Percentiles rank a stretch among this genome's conserved stretches.
Evolutionary conservation across 2,113 vertebrate genomes (phyloP).

Genomic region (Forbesichthys papilliferus): DNA sequence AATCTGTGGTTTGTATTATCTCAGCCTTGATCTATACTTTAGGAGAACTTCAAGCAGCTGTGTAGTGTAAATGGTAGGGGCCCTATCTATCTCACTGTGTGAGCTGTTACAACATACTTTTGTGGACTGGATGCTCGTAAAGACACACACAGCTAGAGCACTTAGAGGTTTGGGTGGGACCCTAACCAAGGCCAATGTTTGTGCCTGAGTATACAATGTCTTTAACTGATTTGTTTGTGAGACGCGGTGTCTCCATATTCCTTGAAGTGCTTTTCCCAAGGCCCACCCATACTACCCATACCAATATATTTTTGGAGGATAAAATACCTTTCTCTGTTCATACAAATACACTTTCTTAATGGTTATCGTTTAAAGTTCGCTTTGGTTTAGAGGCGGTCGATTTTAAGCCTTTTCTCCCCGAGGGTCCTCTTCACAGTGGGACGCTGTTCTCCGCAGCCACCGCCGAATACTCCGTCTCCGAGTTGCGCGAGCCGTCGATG

Average conservation of each 20-base stretch:
- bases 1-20: background rate
- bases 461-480: conserved; percentile 83
- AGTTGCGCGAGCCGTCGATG: conserved; percentile 81
- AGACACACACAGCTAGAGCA: background rate
- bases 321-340: background rate
- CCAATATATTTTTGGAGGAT: background rate
- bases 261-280: conserved; percentile 31
- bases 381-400: no score
- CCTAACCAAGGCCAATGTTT: background rate
- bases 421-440: background rate
- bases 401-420: no score
- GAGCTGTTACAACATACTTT: background rate
- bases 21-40: background rate
- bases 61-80: background rate
- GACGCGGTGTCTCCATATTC: conserved; percentile 3
- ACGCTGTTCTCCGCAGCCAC: conserved; percentile 79
- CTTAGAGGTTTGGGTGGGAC: background rate
- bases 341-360: no score
- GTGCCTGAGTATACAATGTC: conserved; percentile 1
- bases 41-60: background rate
- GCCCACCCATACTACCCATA: background rate
- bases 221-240: conserved; percentile 1
- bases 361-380: no score
- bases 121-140: conserved; percentile 5
- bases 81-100: background rate